Base-by-base conservation (phyloP, 2,888 invertebrate genomes). In the Spilosoma lubricipeda region DNA sequence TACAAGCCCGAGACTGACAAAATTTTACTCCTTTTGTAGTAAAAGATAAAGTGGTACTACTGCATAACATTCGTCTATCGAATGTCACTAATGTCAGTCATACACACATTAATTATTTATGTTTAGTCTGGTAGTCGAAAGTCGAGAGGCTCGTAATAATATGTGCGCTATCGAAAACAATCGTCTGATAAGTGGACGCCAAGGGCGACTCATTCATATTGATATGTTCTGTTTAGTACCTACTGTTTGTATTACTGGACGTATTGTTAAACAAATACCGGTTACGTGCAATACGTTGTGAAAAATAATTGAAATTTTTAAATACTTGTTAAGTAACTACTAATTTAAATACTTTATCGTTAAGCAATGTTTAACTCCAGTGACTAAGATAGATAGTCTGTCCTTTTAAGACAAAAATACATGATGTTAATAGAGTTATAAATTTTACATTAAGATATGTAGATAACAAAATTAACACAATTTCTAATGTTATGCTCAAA, bases 161-260 rank as follows among this genome's bases (percentile, higher is more conserved):
- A 89, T 89, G 88, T 89, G 87, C 86, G 85, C 87, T 88, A 90
- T 91, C 89, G 89, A 90, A 92, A 92, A 92, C 92, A 92, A 92
- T 91, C 90, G 88, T 82, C 80, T 82, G 86, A 88, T 90, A 89
- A 92, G 92, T 91, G 90, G 90, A 86, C 85, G 87, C 88, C 85
- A 81, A 85, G 84, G 86, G 90, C 86, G 85, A 84, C 87, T 89
- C 89, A 87, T 91, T 90, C 88, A 88, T 87, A 86, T 82, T 80
- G 84, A 78, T 82, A 65, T 75, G 78, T 80, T 90, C 86, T 76
- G 64, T 69, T 86, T 88, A 63, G 79, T 52, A 45, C 88, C 75
- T 1, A 15, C 45, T 15, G 13, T 39, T 67, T 42, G 71, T 67
- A 64, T 3, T 66, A 72, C 63, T 42, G 18, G 5, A 36, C 1